Evolutionary conservation across 1,140 invertebrate genomes (phyloP).

Genomic region (Bombus impatiens): DNA sequence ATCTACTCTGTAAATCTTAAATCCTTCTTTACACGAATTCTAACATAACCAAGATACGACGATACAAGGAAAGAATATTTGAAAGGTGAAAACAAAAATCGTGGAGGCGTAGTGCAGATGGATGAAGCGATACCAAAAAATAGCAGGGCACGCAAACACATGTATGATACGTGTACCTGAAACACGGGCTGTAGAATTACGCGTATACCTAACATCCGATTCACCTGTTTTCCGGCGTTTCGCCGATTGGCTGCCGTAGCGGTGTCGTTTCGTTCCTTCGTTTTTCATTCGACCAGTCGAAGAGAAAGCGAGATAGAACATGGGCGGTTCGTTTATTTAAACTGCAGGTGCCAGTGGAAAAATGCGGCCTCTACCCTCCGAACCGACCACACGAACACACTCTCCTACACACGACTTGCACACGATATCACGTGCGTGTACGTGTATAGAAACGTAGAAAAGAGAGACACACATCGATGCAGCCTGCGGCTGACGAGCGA

Average conservation of each 20-base stretch:
- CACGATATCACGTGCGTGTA: neutral
- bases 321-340: constrained; percentile 76
- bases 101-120: neutral
- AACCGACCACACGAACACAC: neutral
- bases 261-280: constrained; percentile 67
- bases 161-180: neutral
- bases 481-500: constrained; percentile 77
- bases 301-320: constrained; percentile 48
- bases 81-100: neutral
- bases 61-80: neutral
- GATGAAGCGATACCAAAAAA: neutral
- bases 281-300: constrained; percentile 68
- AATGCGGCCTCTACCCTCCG: constrained; percentile 66
- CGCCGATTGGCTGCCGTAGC: constrained; percentile 72
- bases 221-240: constrained; percentile 34
- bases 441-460: constrained; percentile 27
- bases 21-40: too few relatives aligned
- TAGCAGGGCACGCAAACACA: neutral
- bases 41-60: neutral
- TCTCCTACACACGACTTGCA: neutral
- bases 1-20: neutral
- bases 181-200: constrained; percentile 24
- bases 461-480: constrained; percentile 51
- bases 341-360: constrained; percentile 73
- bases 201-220: constrained; percentile 38